phyloP scores from a whole-genome alignment of 2,797 vertebrate genomes.

The Gallinago nigripennis region DNA sequence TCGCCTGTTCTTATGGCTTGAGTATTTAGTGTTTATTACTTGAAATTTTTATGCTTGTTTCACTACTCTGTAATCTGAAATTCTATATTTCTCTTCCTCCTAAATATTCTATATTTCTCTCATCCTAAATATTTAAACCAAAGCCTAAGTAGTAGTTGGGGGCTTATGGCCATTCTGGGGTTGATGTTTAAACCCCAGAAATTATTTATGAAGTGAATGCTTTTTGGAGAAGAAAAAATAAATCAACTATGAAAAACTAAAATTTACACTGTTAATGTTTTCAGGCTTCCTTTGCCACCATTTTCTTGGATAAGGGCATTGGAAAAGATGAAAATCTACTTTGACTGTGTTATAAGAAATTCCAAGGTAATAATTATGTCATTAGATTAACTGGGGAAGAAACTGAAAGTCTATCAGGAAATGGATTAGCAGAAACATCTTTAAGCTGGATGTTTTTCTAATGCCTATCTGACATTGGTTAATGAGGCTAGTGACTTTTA shows the following conservation, averaged over 20 bases:
- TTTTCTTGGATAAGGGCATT: neutral
- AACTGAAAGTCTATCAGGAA: neutral
- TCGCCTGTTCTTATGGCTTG: neutral
- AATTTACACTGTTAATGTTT: neutral
- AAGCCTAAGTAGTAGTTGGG: neutral
- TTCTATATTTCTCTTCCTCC: neutral
- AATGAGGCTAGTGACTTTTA: neutral
- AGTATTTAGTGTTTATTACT: neutral
- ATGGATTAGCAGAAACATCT: neutral
- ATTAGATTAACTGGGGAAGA: neutral
- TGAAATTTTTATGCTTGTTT: neutral
- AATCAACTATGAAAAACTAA: neutral
- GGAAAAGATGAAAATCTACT: neutral
- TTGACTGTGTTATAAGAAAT: slow-evolving; percentile 12
- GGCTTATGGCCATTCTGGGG: neutral
- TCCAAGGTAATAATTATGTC: neutral
- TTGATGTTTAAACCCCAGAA: neutral
- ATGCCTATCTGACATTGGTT: neutral
- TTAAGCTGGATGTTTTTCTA: neutral
- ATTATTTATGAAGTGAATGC: neutral
- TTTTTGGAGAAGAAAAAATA: neutral
- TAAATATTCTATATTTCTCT: neutral
- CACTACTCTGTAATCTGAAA: neutral
- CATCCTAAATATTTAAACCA: neutral
- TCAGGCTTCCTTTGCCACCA: neutral